Conservation (phyloP, 92 coral and sea anemone species). For the Meandrina meandrites region DNA sequence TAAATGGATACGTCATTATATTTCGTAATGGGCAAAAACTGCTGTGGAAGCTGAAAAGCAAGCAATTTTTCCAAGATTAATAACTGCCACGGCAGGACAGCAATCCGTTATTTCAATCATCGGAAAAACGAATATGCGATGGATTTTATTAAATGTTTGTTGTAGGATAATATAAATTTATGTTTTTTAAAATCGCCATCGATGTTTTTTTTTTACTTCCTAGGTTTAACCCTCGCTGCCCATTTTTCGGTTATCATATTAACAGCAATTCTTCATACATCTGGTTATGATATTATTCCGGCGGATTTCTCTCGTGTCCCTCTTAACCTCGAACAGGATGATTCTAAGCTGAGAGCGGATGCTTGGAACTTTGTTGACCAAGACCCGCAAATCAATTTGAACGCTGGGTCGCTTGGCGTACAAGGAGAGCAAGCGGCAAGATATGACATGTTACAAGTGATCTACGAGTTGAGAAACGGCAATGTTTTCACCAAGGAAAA, state of each 20-base stretch:
- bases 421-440: conserved; percentile 37
- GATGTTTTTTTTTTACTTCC: neutral
- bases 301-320: conserved; percentile 68
- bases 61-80: neutral
- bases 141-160: neutral
- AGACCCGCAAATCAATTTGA: conserved; percentile 59
- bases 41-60: neutral
- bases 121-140: neutral
- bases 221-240: conserved; percentile 64
- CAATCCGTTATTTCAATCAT: neutral
- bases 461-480: conserved; percentile 53
- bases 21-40: neutral
- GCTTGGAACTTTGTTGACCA: conserved; percentile 70
- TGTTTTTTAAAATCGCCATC: neutral
- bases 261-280: conserved; percentile 51
- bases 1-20: neutral
- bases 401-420: conserved; percentile 43
- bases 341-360: conserved; percentile 65
- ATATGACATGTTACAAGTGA: conserved; percentile 53
- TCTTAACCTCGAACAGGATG: conserved; percentile 63
- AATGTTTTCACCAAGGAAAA: conserved; percentile 63
- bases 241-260: conserved; percentile 58
- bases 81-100: neutral
- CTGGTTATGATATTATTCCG: conserved; percentile 72
- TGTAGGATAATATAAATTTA: neutral